Conservation (phyloP, 2,797 vertebrate genomes). For the Rhinoraja longicauda region DNA sequence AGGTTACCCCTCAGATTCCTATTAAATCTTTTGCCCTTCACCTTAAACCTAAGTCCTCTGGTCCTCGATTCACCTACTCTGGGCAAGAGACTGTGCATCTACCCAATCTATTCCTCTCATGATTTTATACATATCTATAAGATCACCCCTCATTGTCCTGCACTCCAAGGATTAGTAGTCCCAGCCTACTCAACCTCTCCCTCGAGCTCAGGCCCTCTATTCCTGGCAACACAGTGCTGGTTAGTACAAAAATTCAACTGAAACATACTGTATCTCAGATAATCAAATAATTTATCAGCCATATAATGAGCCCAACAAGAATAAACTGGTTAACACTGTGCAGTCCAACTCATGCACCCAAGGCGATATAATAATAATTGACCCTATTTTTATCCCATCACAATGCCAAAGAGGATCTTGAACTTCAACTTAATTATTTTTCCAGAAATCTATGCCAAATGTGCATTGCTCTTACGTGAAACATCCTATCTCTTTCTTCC, state of each 20-base stretch:
- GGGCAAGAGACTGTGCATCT: no score
- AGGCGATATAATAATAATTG: neutral
- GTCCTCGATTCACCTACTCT: no score
- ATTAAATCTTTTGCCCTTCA: no score
- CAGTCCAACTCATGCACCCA: neutral
- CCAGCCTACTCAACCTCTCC: no score
- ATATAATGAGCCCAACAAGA: neutral
- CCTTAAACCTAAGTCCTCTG: no score
- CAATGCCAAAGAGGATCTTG: neutral
- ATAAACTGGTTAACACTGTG: neutral
- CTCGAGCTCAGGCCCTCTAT: no score
- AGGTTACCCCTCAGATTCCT: no score
- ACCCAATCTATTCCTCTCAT: no score
- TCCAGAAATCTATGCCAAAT: neutral
- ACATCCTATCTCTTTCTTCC: neutral
- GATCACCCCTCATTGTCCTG: no score
- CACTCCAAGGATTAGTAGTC: no score
- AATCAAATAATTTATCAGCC: neutral
- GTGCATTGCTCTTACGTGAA: neutral
- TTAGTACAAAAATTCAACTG: neutral
- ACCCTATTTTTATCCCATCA: neutral
- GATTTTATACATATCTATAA: no score
- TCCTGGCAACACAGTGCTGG: neutral
- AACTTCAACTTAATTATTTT: neutral
- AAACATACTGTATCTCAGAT: neutral